Evolutionary conservation across 1,140 invertebrate genomes (phyloP).

Genomic region (Sminthurides bifidus): DNA sequence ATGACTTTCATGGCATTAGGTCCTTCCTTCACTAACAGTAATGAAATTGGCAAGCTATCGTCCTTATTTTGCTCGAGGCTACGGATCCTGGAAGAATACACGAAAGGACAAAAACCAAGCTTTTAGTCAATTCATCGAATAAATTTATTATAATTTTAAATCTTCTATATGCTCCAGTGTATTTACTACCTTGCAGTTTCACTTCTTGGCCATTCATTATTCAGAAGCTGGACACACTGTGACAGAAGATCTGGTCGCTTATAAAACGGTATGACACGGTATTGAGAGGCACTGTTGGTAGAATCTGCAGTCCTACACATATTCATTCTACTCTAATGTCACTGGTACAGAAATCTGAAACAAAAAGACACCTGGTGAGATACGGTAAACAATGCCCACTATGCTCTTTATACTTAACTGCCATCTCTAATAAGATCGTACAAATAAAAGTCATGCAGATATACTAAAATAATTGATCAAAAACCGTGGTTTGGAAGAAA

Average conservation of each 20-base stretch:
- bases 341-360: no score
- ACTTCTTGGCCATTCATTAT: slow-evolving; percentile 66
- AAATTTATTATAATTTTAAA: not conserved
- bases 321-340: no score
- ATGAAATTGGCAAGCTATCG: slow-evolving; percentile 55
- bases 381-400: no score
- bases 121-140: not conserved
- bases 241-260: slow-evolving; percentile 52
- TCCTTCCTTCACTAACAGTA: slow-evolving; percentile 47
- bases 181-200: slow-evolving; percentile 49
- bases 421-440: no score
- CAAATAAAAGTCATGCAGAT: no score
- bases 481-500: no score
- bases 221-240: slow-evolving; percentile 58
- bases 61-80: slow-evolving; percentile 51
- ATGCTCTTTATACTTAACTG: no score
- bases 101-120: not conserved
- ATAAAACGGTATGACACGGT: no score
- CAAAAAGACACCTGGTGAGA: no score
- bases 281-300: no score
- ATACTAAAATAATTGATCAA: no score
- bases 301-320: no score
- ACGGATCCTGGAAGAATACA: slow-evolving; percentile 41
- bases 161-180: not conserved
- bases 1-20: slow-evolving; percentile 42